Evolutionary conservation across 53 echinoderm and acorn worm species (phyloP).

Genomic region (Antedon mediterranea): DNA sequence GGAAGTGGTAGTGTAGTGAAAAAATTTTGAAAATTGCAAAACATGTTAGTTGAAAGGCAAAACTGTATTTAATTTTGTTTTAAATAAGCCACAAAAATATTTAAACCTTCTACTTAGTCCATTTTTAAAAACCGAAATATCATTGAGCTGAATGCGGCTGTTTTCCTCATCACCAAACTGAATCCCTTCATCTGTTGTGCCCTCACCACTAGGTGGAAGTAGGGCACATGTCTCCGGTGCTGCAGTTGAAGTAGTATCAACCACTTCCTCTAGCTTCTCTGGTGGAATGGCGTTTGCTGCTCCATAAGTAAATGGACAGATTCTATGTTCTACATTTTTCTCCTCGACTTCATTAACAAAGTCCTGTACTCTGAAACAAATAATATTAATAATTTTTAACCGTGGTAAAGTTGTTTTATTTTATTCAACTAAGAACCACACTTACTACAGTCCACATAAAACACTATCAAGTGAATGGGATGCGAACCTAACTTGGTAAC

Average conservation of each 20-base stretch:
- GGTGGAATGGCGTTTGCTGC: neutral
- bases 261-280: neutral
- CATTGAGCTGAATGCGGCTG: constrained; percentile 26
- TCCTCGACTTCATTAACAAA: neutral
- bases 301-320: neutral
- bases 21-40: no score
- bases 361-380: neutral
- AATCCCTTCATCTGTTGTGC: constrained; percentile 14
- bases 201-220: neutral
- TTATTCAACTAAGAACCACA: no score
- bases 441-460: no score
- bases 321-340: neutral
- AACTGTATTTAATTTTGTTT: no score
- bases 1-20: no score
- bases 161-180: constrained; percentile 57
- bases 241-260: neutral
- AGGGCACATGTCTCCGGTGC: neutral
- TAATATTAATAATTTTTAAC: neutral
- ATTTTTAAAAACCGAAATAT: neutral
- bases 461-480: no score
- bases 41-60: no score
- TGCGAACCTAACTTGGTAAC: no score
- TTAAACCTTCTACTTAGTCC: neutral
- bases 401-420: neutral
- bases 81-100: no score